Percentiles rank a stretch among this genome's conserved stretches.
These are phyloP conservation scores for Baryphthengus martii DNA, from an alignment of 2,113 vertebrate species.

Conservation along the genomic window DNA sequence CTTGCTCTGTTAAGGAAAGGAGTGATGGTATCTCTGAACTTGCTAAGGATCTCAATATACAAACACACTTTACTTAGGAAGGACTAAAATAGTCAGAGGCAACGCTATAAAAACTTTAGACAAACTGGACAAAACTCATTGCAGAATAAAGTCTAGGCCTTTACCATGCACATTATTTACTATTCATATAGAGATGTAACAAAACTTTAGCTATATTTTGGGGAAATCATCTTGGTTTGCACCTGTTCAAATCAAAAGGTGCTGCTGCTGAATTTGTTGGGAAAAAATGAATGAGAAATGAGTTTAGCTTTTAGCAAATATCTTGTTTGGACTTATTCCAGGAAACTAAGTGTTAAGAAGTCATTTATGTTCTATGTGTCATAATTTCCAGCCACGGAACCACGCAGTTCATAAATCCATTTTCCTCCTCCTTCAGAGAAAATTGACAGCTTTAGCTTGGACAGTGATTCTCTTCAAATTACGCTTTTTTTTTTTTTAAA, in stretches of 20 bases:
- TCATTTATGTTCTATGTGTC: background rate
- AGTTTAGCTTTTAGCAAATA: background rate
- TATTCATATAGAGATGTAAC: background rate
- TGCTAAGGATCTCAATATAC: background rate
- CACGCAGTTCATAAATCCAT: background rate
- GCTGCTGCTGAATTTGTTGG: background rate
- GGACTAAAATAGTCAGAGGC: background rate
- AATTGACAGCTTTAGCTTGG: background rate
- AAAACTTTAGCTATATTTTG: background rate
- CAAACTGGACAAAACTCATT: background rate
- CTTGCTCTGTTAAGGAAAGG: background rate
- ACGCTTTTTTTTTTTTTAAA: background rate
- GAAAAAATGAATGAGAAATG: background rate
- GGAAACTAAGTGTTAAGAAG: background rate
- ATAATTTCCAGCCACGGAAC: background rate
- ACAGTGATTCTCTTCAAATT: background rate
- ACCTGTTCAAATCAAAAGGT: background rate
- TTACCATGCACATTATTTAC: background rate
- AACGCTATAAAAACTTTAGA: background rate
- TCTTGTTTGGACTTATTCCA: background rate
- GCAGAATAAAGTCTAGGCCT: background rate
- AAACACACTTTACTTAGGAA: background rate
- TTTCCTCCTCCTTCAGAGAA: background rate
- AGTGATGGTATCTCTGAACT: background rate
- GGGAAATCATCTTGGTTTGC: background rate